Conservation (phyloP, 2,113 vertebrate species). For the Oncorhynchus tshawytscha region DNA sequence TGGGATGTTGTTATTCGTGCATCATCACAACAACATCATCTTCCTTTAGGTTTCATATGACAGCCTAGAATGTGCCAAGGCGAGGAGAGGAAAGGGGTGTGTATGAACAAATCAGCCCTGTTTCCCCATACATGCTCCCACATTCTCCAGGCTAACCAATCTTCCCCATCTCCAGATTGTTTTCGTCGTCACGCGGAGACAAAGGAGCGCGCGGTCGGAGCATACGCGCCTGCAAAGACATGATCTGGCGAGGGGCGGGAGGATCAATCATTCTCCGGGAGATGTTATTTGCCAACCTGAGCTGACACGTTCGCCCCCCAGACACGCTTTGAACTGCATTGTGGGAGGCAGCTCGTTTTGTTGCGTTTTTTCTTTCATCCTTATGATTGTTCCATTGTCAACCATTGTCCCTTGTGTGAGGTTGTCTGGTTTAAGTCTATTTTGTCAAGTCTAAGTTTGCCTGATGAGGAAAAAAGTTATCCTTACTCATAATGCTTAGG, state of each 20-base stretch:
- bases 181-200: slow-evolving; percentile 14
- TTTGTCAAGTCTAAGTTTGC: background rate
- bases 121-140: slow-evolving; percentile 15
- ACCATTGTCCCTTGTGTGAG: slow-evolving; percentile 2
- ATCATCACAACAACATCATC: slow-evolving; percentile 2
- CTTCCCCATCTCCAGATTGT: background rate
- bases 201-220: background rate
- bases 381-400: slow-evolving; percentile 13
- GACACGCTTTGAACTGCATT: slow-evolving; percentile 53
- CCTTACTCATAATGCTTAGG: too few species aligned
- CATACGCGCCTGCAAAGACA: slow-evolving; percentile 51
- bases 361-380: slow-evolving; percentile 7
- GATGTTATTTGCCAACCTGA: slow-evolving; percentile 41
- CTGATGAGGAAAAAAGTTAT: background rate
- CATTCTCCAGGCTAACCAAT: slow-evolving; percentile 20
- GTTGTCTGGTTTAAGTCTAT: background rate
- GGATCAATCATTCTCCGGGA: slow-evolving; percentile 44
- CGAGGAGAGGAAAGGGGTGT: background rate
- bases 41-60: slow-evolving; percentile 1
- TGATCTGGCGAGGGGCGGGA: slow-evolving; percentile 41
- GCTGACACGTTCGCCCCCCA: slow-evolving; percentile 41
- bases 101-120: background rate
- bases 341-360: slow-evolving; percentile 48
- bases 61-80: background rate
- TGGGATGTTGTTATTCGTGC: background rate